Conservation (phyloP, 2,113 vertebrate species). For the rabbit (Oryctolagus cuniculus) region mOryCun1.1 NC_091432.1:67615001-67615500, state of each 20-base stretch:
- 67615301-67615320: neutral
- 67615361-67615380: neutral
- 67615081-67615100: neutral
- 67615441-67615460: conserved; percentile 31
- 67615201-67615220: neutral
- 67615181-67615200: neutral
- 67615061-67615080: neutral
- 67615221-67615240: neutral
- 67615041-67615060: neutral
- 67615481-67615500: neutral
- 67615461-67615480: neutral
- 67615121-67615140: neutral
- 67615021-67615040: neutral
- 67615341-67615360: neutral
- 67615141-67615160: neutral
- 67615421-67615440: neutral
- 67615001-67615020: neutral
- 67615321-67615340: conserved; percentile 2
- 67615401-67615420: neutral
- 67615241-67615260: neutral
- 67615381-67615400: neutral
- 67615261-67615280: neutral
- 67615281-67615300: neutral
- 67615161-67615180: neutral
- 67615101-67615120: neutral